Percentiles rank a stretch among this genome's conserved stretches.
Conservation (phyloP, 2,113 vertebrate species). For the Hyaena hyaena region DNA sequence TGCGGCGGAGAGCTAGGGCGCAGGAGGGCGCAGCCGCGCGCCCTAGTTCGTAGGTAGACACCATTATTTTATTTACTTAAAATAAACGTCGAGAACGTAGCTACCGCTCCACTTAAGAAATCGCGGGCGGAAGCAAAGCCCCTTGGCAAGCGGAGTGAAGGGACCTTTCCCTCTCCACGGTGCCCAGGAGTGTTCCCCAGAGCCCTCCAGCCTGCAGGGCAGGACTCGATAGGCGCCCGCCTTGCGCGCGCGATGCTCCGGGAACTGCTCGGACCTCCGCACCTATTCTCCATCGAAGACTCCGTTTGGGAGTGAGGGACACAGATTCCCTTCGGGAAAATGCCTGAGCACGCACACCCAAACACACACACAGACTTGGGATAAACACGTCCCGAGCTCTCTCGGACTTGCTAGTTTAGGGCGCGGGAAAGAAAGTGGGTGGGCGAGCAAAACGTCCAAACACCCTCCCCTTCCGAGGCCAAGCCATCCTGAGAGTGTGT, state of each 20-base stretch:
- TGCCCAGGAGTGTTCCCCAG: not conserved
- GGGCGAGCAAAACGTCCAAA: not conserved
- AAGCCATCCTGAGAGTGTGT: not conserved
- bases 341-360: not conserved
- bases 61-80: not conserved
- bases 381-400: not conserved
- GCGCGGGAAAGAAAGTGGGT: not conserved
- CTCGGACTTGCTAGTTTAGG: not conserved
- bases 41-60: not conserved
- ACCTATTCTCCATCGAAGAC: not conserved
- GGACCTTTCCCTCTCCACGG: not conserved
- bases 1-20: not conserved
- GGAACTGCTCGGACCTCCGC: not conserved
- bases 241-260: not conserved
- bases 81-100: not conserved
- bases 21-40: conserved; percentile 63
- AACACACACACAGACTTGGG: not conserved
- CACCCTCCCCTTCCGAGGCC: not conserved
- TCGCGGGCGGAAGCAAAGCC: conserved; percentile 9
- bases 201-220: not conserved
- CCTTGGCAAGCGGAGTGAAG: not conserved
- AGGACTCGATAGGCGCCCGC: not conserved
- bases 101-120: not conserved
- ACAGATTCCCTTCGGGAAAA: conserved; percentile 4
- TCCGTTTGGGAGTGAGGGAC: not conserved